Percentiles rank a stretch among this genome's conserved stretches.
phyloP scores from a whole-genome alignment of 2,888 invertebrate species.

The Blera fallax region DNA sequence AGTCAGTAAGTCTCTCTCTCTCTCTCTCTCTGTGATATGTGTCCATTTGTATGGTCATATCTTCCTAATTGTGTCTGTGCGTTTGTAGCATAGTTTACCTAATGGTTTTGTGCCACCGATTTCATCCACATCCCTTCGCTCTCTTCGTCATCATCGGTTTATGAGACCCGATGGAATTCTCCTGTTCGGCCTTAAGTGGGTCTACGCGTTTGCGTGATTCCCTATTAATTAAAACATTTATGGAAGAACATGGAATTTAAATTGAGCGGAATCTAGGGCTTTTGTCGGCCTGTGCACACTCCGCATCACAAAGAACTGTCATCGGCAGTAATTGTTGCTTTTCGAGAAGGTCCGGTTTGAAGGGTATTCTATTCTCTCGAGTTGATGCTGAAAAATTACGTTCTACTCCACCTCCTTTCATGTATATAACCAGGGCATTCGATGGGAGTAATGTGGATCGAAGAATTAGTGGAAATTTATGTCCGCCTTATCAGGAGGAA shows the following conservation, averaged over 20 bases:
- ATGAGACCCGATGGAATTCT: constrained; percentile 52
- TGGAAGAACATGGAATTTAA: constrained; percentile 42
- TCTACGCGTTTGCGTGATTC: constrained; percentile 36
- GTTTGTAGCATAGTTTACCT: constrained; percentile 57
- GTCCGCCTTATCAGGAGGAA: constrained; percentile 47
- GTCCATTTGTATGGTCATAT: constrained; percentile 52
- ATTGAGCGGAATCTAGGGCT: constrained; percentile 29
- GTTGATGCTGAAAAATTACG: constrained; percentile 44
- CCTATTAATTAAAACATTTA: constrained; percentile 66
- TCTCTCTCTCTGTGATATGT: constrained; percentile 12
- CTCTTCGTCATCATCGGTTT: constrained; percentile 2
- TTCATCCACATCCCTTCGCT: background rate
- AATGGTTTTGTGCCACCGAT: constrained; percentile 68
- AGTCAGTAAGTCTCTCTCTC: background rate
- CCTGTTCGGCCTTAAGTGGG: constrained; percentile 56
- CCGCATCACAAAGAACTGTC: background rate
- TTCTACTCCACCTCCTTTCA: constrained; percentile 30
- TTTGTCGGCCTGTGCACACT: constrained; percentile 29
- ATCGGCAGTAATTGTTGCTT: background rate
- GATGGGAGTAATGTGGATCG: background rate
- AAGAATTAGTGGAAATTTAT: constrained; percentile 55
- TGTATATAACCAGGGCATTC: constrained; percentile 42
- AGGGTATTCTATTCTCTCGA: background rate
- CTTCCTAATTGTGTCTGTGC: constrained; percentile 49
- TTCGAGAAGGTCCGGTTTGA: background rate